Conservation (phyloP, 30 jellyfish, hydroid and myxozoan genomes). For the Hydractinia symbiolongicarpus region DNA sequence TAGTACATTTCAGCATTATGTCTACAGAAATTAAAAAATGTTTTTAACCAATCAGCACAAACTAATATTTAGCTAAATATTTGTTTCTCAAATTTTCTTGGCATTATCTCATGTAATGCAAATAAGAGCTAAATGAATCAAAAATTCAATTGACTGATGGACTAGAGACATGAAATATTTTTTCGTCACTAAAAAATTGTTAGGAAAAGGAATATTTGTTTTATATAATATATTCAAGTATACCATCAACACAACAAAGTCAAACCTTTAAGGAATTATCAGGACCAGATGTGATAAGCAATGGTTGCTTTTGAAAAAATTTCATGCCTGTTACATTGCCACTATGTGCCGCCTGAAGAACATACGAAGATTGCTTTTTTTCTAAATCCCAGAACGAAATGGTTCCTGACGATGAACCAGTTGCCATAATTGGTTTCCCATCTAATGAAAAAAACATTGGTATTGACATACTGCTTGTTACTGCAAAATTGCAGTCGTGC, state of each 20-base stretch:
- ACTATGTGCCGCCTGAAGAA: constrained; percentile 57
- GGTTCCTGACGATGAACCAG: constrained; percentile 78
- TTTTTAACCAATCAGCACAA: too few relatives aligned
- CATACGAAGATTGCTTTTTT: constrained; percentile 33
- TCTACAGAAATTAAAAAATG: too few relatives aligned
- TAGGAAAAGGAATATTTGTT: too few relatives aligned
- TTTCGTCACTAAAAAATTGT: too few relatives aligned
- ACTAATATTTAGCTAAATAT: too few relatives aligned
- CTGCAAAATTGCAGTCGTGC: background rate
- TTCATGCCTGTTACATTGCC: constrained; percentile 75
- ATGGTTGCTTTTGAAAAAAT: constrained; percentile 75
- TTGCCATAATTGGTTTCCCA: constrained; percentile 89
- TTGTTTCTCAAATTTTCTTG: too few relatives aligned
- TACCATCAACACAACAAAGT: background rate
- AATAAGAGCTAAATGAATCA: too few relatives aligned
- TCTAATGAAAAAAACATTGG: constrained; percentile 21
- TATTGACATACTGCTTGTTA: background rate
- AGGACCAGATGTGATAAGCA: constrained; percentile 72
- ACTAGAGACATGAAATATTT: too few relatives aligned
- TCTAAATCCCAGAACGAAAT: constrained; percentile 88
- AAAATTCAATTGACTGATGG: too few relatives aligned
- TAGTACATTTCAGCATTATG: background rate
- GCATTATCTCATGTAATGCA: too few relatives aligned
- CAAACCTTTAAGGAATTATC: constrained; percentile 80
- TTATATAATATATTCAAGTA: too few relatives aligned